phyloP scores from a whole-genome alignment of 2,888 invertebrate species.

The Limnephilus lunatus region DNA sequence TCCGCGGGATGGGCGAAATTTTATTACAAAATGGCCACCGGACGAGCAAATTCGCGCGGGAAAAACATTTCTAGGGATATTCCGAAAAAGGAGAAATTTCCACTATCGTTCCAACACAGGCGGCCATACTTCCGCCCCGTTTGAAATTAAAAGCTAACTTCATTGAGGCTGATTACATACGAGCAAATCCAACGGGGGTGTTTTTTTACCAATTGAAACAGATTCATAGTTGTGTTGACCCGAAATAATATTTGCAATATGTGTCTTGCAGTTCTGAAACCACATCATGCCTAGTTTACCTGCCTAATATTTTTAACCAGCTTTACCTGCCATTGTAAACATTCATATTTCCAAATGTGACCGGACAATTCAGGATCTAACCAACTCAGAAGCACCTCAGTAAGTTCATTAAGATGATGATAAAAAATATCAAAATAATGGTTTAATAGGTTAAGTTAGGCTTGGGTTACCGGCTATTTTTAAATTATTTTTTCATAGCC shows the following conservation, averaged over 20 bases:
- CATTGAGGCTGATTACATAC: slow-evolving; percentile 46
- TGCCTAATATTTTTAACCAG: too few species aligned
- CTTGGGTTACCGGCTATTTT: too few species aligned
- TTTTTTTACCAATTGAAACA: neutral
- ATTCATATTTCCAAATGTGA: too few species aligned
- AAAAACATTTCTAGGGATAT: slow-evolving; percentile 27
- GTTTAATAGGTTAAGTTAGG: too few species aligned
- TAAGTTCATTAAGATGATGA: too few species aligned
- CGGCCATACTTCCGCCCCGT: slow-evolving; percentile 43
- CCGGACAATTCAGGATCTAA: too few species aligned
- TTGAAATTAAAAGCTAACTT: slow-evolving; percentile 43
- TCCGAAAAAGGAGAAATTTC: slow-evolving; percentile 37
- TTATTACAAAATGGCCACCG: slow-evolving; percentile 61
- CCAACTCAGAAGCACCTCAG: too few species aligned
- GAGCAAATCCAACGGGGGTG: neutral
- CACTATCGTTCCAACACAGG: slow-evolving; percentile 49
- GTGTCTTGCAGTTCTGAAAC: too few species aligned
- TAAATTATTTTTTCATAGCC: too few species aligned
- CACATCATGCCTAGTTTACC: too few species aligned
- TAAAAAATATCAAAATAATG: too few species aligned
- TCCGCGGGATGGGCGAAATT: slow-evolving; percentile 57
- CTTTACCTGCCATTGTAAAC: too few species aligned
- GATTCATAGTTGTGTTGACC: neutral
- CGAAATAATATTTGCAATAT: neutral
- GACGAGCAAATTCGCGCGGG: slow-evolving; percentile 8